These are phyloP conservation scores for Hemicrepidius hirtus DNA, from an alignment of 2,888 invertebrate species.

Conservation along the genomic window DNA sequence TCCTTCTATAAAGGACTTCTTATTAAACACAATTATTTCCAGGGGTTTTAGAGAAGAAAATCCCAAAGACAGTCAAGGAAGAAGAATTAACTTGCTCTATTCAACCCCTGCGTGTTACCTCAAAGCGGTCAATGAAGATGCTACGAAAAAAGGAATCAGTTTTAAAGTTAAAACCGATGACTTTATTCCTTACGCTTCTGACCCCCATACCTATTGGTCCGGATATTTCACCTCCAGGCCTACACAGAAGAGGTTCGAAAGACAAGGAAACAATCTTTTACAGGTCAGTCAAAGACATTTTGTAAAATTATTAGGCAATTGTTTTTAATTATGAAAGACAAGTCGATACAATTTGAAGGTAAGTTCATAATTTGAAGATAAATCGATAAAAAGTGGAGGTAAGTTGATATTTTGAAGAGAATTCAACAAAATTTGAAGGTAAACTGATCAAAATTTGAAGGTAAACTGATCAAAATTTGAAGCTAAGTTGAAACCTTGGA, in stretches of 20 bases:
- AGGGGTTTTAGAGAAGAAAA: constrained; percentile 32
- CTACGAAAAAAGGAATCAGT: constrained; percentile 61
- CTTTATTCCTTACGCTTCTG: constrained; percentile 81
- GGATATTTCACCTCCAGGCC: constrained; percentile 80
- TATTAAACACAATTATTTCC: neutral
- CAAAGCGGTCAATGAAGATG: constrained; percentile 77
- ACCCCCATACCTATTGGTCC: constrained; percentile 82
- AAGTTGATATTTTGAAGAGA: too few species aligned
- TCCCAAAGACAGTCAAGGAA: constrained; percentile 39
- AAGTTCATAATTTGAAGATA: too few species aligned
- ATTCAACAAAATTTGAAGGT: too few species aligned
- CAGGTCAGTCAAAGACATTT: constrained; percentile 71
- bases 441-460: too few species aligned
- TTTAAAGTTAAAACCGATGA: constrained; percentile 75
- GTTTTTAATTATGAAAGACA: too few species aligned
- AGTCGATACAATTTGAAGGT: neutral
- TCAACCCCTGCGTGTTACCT: constrained; percentile 89
- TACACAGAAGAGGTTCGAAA: constrained; percentile 74
- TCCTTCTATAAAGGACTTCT: too few species aligned
- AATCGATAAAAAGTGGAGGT: too few species aligned
- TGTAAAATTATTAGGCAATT: too few species aligned
- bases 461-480: too few species aligned
- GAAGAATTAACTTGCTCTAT: constrained; percentile 83
- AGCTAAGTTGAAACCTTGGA: too few species aligned
- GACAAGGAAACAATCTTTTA: constrained; percentile 73